Evolutionary conservation across 1,140 invertebrate species (phyloP).

Genomic region (Pseudomyrmex flavicornis): DNA sequence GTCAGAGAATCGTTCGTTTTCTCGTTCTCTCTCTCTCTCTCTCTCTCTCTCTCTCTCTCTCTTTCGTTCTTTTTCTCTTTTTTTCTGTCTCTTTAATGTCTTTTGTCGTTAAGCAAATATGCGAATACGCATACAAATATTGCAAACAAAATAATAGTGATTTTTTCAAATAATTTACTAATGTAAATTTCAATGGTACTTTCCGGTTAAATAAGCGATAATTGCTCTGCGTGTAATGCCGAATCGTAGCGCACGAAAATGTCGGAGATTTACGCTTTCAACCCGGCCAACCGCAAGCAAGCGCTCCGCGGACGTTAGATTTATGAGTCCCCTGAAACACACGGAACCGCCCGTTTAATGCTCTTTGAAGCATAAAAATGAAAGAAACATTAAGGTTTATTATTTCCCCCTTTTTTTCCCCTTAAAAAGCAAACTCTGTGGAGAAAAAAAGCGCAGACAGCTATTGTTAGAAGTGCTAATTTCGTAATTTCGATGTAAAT

Average conservation of each 20-base stretch:
- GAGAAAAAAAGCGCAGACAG: not conserved
- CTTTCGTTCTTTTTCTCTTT: no score
- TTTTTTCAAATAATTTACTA: conserved; percentile 8
- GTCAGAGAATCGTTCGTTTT: conserved; percentile 28
- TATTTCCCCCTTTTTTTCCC: not conserved
- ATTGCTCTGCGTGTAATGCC: not conserved
- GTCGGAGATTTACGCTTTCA: conserved; percentile 29
- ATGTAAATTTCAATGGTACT: conserved; percentile 9
- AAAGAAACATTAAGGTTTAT: conserved; percentile 37
- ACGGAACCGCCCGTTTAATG: conserved; percentile 12
- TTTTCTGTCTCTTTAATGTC: not conserved
- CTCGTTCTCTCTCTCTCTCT: not conserved
- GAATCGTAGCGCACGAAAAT: conserved; percentile 17
- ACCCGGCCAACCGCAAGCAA: conserved; percentile 10
- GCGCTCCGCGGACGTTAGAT: not conserved
- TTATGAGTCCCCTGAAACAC: conserved; percentile 16
- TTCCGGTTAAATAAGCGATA: conserved; percentile 11
- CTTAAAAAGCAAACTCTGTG: conserved; percentile 17
- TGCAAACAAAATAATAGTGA: not conserved
- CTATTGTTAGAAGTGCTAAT: not conserved
- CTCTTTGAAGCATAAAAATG: conserved; percentile 36
- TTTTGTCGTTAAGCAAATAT: not conserved
- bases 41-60: not conserved
- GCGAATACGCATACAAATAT: not conserved
- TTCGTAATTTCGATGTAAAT: not conserved